These are phyloP conservation scores for Varecia variegata DNA, from an alignment of 2,797 vertebrate genomes.

Conservation along the genomic window DNA sequence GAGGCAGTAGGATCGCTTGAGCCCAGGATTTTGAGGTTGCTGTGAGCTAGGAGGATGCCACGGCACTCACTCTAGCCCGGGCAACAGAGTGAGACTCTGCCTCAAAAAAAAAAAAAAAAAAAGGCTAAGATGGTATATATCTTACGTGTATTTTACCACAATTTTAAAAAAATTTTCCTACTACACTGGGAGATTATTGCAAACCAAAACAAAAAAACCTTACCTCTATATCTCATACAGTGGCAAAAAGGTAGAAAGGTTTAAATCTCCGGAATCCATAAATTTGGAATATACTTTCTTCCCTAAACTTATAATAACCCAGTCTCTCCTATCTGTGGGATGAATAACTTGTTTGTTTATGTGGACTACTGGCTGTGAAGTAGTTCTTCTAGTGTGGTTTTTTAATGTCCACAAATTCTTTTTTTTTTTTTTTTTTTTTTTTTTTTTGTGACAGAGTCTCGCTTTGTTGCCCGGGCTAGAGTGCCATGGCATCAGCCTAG, in stretches of 20 bases:
- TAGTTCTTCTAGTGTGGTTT: background rate
- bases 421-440: no score
- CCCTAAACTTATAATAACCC: background rate
- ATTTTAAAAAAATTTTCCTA: background rate
- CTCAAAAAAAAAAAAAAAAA: no score
- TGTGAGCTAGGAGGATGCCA: no score
- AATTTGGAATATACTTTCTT: background rate
- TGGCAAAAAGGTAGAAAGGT: background rate
- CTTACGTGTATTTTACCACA: no score
- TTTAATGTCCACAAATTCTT: background rate
- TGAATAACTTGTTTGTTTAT: background rate
- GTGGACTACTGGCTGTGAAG: background rate
- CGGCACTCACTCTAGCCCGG: no score
- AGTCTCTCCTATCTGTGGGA: background rate
- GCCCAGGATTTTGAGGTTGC: no score
- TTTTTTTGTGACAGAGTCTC: no score
- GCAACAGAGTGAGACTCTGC: no score
- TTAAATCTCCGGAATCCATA: background rate
- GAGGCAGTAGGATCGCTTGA: no score
- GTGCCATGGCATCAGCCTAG: no score
- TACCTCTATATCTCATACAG: background rate
- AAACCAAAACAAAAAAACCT: background rate
- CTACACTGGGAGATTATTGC: background rate
- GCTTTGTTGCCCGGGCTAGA: no score
- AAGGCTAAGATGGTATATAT: no score